Percentiles rank a stretch among this genome's conserved stretches.
These are phyloP conservation scores for Eulemur rubriventer DNA, from an alignment of 2,797 vertebrate genomes.

Conservation along the genomic window DNA sequence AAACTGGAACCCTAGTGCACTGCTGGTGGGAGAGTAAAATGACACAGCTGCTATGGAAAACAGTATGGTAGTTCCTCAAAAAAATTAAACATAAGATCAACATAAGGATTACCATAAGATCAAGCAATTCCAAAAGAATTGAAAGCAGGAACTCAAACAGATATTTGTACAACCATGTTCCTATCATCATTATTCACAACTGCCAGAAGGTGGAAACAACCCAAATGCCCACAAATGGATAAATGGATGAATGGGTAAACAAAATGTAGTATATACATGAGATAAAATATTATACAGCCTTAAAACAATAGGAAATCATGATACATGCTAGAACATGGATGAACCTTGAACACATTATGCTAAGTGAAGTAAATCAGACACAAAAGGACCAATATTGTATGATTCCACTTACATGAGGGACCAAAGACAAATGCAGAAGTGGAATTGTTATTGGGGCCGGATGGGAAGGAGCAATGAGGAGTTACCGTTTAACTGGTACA, in stretches of 20 bases:
- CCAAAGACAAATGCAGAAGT: not conserved
- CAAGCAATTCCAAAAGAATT: not conserved
- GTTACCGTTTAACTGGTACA: not conserved
- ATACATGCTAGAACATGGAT: not conserved
- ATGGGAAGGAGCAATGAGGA: not conserved
- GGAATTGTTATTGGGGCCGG: not conserved
- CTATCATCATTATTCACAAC: not conserved
- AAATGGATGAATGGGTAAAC: not conserved
- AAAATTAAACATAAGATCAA: conserved; percentile 10
- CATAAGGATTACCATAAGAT: not conserved
- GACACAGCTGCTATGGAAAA: not conserved
- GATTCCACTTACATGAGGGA: not conserved
- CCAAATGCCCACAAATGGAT: not conserved
- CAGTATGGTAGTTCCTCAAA: not conserved
- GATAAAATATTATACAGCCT: not conserved
- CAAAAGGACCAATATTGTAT: not conserved
- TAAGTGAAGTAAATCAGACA: not conserved
- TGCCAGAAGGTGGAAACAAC: not conserved
- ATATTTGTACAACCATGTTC: not conserved
- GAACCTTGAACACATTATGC: not conserved
- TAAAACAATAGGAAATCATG: not conserved
- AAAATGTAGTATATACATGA: not conserved
- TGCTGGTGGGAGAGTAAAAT: not conserved
- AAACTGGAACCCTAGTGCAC: not conserved
- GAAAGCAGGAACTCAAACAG: not conserved